Percentiles rank a stretch among this genome's conserved stretches.
These are phyloP conservation scores for Anarhynchus alexandrinus DNA, from an alignment of 2,113 vertebrate genomes.

Conservation along the genomic window DNA sequence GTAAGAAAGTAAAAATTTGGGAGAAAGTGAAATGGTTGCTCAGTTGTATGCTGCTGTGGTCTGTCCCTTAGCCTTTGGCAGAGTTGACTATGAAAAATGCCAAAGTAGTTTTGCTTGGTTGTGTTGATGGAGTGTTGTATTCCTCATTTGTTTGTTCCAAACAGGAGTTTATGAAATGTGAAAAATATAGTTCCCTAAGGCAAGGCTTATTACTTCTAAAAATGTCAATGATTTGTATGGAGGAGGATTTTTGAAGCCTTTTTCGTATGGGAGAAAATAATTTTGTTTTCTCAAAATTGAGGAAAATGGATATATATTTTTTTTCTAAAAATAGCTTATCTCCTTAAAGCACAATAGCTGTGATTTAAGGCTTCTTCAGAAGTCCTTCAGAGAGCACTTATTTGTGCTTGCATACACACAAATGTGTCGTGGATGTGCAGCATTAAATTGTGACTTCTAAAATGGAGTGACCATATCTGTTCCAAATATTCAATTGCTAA, in stretches of 20 bases:
- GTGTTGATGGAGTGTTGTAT: background rate
- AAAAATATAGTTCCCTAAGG: background rate
- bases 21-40: background rate
- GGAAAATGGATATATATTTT: background rate
- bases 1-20: background rate
- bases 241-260: background rate
- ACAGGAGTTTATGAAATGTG: background rate
- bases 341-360: background rate
- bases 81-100: background rate
- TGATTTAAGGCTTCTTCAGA: background rate
- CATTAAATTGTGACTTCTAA: background rate
- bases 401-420: background rate
- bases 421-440: background rate
- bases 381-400: background rate
- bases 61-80: background rate
- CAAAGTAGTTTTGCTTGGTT: background rate
- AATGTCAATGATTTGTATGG: background rate
- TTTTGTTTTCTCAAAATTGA: background rate
- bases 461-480: background rate
- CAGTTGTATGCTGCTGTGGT: background rate
- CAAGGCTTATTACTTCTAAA: background rate
- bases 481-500: background rate
- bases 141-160: background rate
- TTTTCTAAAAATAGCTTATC: background rate
- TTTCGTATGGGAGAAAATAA: background rate